Conservation (phyloP, 2,113 vertebrate genomes). For the Carlito syrichta region DNA sequence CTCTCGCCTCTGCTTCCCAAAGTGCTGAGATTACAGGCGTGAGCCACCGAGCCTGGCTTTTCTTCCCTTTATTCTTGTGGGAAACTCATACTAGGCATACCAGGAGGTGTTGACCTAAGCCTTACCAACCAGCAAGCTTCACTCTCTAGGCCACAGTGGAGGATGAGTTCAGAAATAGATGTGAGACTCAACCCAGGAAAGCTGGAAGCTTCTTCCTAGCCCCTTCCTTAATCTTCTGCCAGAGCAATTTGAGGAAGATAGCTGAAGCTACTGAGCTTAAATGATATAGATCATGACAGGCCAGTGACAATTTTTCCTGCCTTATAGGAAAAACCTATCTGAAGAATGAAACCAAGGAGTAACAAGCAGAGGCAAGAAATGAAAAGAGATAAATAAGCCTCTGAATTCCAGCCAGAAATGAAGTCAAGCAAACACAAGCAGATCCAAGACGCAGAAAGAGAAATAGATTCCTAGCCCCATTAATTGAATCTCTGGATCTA, state of each 20-base stretch:
- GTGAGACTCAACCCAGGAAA: neutral
- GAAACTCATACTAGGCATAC: neutral
- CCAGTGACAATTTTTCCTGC: neutral
- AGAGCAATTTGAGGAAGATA: neutral
- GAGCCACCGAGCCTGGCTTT: too few relatives aligned
- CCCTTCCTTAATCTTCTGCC: neutral
- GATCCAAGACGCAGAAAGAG: neutral
- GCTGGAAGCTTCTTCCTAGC: too few relatives aligned
- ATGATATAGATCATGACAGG: neutral
- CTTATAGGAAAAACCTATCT: neutral
- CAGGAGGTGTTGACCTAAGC: neutral
- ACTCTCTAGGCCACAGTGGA: neutral
- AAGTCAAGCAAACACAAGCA: neutral
- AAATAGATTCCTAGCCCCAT: neutral
- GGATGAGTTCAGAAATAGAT: neutral
- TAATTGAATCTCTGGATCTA: neutral
- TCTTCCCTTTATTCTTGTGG: neutral
- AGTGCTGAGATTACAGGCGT: too few relatives aligned
- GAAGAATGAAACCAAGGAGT: neutral
- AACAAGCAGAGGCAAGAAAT: neutral
- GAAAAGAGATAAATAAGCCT: neutral
- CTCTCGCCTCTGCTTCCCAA: too few relatives aligned
- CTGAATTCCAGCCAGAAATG: neutral
- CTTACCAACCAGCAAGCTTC: neutral
- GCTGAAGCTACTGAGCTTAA: neutral